Evolutionary conservation across 2,113 vertebrate genomes (phyloP).

Genomic region (human): DNA sequence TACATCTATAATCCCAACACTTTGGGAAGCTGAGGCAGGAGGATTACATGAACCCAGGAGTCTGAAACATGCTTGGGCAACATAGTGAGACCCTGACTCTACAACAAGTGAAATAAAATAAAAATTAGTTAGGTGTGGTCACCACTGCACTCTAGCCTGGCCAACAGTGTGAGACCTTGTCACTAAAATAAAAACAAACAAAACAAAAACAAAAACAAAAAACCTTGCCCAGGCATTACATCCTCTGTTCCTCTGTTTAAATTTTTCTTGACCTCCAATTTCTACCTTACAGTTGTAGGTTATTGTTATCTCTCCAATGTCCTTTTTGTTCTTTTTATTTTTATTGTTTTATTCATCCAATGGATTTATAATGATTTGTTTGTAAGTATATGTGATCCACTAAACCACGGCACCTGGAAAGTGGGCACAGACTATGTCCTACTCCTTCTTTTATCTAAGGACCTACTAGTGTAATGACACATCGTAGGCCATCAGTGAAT

Average conservation of each 20-base stretch:
- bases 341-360: neutral
- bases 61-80: too few species aligned
- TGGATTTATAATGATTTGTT: neutral
- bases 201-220: neutral
- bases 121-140: too few species aligned
- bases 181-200: neutral
- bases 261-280: neutral
- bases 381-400: neutral
- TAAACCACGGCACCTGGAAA: neutral
- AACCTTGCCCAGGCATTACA: neutral
- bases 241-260: conserved; percentile 6
- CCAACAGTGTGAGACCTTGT: too few species aligned
- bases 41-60: too few species aligned
- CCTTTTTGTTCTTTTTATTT: neutral
- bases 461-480: neutral
- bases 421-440: neutral
- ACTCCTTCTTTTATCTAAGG: neutral
- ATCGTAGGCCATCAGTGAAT: neutral
- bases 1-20: neutral
- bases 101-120: too few species aligned
- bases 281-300: neutral
- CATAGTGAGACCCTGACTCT: too few species aligned
- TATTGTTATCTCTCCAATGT: neutral
- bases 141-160: too few species aligned
- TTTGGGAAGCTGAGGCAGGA: too few species aligned